Evolutionary conservation across 2,113 vertebrate genomes (phyloP).

Genomic region (Muntiacus muntjak): DNA sequence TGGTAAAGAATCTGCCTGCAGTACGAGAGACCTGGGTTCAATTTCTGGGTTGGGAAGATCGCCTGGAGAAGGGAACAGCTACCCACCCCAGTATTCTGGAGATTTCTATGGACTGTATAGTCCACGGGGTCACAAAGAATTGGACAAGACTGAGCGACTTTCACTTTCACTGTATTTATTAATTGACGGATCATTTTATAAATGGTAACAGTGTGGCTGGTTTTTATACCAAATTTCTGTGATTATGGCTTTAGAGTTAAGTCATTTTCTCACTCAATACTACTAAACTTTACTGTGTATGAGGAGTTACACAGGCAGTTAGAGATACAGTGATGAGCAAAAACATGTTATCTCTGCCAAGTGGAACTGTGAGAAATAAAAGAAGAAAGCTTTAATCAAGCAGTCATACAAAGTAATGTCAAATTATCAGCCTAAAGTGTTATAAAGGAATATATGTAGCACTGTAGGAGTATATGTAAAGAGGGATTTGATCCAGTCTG

Average conservation of each 20-base stretch:
- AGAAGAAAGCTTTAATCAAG: neutral
- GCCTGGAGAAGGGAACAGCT: neutral
- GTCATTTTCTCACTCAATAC: neutral
- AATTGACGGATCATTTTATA: neutral
- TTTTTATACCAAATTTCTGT: neutral
- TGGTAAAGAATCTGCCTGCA: neutral
- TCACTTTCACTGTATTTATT: neutral
- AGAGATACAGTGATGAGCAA: neutral
- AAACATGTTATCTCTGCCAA: neutral
- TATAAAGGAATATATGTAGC: neutral
- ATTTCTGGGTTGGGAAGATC: neutral
- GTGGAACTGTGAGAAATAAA: neutral
- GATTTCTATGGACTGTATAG: neutral
- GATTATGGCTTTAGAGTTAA: neutral
- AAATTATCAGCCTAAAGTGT: neutral
- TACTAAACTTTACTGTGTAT: neutral
- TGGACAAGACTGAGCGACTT: neutral
- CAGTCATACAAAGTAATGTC: neutral
- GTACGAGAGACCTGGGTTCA: neutral
- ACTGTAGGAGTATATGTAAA: neutral
- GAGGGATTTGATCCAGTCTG: neutral
- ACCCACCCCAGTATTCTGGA: neutral
- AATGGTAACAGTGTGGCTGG: neutral
- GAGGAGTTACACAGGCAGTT: neutral
- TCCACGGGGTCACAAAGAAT: neutral